phyloP scores from a whole-genome alignment of 1,140 invertebrate genomes.

The Ips typographus region DNA sequence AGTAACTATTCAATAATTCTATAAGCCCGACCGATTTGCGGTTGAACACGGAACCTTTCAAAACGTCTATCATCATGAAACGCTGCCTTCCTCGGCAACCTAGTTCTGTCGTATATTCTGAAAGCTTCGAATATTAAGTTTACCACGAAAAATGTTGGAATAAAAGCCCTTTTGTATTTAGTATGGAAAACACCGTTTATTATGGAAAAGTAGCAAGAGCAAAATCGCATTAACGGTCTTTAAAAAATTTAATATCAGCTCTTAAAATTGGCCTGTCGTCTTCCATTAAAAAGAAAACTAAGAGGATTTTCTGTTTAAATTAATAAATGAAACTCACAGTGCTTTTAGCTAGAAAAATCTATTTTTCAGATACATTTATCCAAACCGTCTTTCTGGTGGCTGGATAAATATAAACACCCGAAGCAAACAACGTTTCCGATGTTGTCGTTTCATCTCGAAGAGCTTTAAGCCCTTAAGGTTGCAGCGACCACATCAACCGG shows the following conservation, averaged over 20 bases:
- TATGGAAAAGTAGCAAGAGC: not conserved
- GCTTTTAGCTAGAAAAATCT: no score
- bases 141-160: slow-evolving; percentile 21
- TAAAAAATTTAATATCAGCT: slow-evolving; percentile 1
- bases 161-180: slow-evolving; percentile 17
- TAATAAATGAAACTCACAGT: no score
- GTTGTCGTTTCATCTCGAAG: no score
- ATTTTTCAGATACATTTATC: no score
- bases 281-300: no score
- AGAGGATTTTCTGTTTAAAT: no score
- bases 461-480: no score
- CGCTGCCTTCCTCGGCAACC: slow-evolving; percentile 22
- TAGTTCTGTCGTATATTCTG: slow-evolving; percentile 25
- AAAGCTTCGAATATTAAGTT: slow-evolving; percentile 20
- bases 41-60: slow-evolving; percentile 29
- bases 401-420: no score
- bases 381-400: no score
- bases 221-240: not conserved
- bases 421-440: no score
- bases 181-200: slow-evolving; percentile 9
- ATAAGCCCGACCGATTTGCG: slow-evolving; percentile 14
- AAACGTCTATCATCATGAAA: slow-evolving; percentile 33
- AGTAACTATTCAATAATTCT: slow-evolving; percentile 3
- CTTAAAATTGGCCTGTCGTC: no score
- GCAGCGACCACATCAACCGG: no score